Base-by-base conservation (phyloP, 2,113 vertebrate species). In the Callopanchax toddi region DNA sequence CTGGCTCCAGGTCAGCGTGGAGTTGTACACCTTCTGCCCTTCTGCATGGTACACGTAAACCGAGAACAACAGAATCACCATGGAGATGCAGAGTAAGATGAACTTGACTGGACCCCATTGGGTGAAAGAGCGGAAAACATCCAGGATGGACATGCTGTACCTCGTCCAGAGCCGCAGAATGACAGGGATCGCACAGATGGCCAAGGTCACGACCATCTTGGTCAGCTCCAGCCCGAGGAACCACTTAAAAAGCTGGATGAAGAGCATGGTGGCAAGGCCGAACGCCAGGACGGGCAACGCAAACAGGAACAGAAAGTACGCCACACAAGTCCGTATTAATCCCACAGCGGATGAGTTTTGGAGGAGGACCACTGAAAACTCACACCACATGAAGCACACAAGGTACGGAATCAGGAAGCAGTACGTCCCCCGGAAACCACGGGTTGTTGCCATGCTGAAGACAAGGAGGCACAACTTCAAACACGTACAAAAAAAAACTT, bases 381-480 rank as follows among this genome's bases (percentile, higher is more conserved):
- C 97, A 0, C 95, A 98, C 97, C 97, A 99, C 95, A 98, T 96
- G 87, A 99, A 99, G 85, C 96, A 99, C 57, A 99, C 97, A 55
- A 99, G 88, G 64, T 99, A 99, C 0, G 97, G 97, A 32, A 99
- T 90, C 79, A 99, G 89, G 81, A 97, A 96, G 85, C 95, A 98
- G 83, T 98, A 99, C 3, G 92, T 94, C 51, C 97, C 97, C 71
- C 93, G 93, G 89, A 97, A 99, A 58, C 87, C 88, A 53, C 95
- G 89, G 75, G 95, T 87, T 7, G 88, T 91, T 5, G 97, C 97
- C 96, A 99, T 97, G 50, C 92, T 93, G 58, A 37, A 23, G 26
- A 67, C 44, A 65, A 1, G 46, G 0, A 58, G 42, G 39, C 13
- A 34, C 17, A 18, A 13, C 29, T 7, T 3, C 6, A 15, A n/a